A percentile compares a stretch with the other conserved stretches of the same genome.
These are phyloP conservation scores for Cacatua alba DNA, from an alignment of 2,113 vertebrate species.

Conservation along the genomic window DNA sequence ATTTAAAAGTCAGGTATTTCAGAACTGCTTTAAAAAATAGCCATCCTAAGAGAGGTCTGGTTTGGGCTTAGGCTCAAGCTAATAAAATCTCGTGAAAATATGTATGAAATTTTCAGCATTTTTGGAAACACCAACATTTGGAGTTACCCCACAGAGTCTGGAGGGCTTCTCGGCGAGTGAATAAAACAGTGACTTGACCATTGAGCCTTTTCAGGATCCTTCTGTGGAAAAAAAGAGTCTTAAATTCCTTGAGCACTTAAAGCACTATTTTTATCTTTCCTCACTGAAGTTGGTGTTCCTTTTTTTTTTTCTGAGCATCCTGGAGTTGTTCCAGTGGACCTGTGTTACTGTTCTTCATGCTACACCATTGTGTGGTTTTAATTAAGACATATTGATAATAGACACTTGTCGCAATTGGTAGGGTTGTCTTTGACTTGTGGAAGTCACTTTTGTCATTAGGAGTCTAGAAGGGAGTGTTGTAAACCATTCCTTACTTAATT, in stretches of 20 bases:
- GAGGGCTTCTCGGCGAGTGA: neutral
- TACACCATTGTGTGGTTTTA: neutral
- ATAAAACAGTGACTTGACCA: neutral
- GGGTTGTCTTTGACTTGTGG: neutral
- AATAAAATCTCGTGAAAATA: neutral
- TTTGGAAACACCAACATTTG: neutral
- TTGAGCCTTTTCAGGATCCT: neutral
- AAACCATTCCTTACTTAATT: neutral
- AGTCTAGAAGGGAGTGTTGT: neutral
- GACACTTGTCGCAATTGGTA: neutral
- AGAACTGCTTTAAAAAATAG: neutral
- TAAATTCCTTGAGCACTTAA: neutral
- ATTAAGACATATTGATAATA: neutral
- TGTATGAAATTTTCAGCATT: accelerated
- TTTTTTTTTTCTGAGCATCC: neutral
- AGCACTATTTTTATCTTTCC: neutral
- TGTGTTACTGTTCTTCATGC: neutral
- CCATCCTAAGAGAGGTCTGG: neutral
- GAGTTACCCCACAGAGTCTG: neutral
- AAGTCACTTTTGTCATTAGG: neutral
- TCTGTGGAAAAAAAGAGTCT: neutral
- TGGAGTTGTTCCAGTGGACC: neutral
- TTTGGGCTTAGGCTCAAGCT: neutral
- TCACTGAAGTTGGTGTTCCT: neutral
- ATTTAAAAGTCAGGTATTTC: neutral